These are phyloP conservation scores for Heterodera schachtii DNA, from an alignment of 1,140 invertebrate genomes.

Conservation along the genomic window DNA sequence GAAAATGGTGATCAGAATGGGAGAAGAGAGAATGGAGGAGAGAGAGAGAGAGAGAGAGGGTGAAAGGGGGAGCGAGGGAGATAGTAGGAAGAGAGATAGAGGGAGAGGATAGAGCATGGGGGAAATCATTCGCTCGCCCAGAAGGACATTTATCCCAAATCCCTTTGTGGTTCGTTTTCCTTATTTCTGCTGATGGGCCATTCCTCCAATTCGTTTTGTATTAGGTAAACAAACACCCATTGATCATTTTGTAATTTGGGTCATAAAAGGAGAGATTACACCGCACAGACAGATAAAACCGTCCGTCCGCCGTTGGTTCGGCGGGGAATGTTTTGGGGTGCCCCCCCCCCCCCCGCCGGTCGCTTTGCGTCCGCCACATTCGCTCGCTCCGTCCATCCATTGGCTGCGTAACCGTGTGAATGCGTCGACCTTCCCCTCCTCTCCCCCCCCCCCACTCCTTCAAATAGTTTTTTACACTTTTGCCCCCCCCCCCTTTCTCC, in stretches of 20 bases:
- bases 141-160: no score
- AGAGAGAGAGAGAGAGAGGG: no score
- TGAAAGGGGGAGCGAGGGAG: no score
- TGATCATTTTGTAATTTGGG: not conserved
- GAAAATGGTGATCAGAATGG: not conserved
- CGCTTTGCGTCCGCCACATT: not conserved
- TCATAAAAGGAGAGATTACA: constrained; percentile 1
- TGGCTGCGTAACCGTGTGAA: not conserved
- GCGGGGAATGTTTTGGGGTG: not conserved
- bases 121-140: no score
- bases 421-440: not conserved
- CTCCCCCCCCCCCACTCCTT: not conserved
- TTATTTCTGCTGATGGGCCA: not conserved
- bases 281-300: not conserved
- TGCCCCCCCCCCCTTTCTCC: no score
- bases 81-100: no score
- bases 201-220: not conserved
- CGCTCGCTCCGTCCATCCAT: no score
- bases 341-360: not conserved
- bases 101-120: no score
- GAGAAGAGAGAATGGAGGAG: no score
- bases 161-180: not conserved
- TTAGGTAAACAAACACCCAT: not conserved
- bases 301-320: not conserved
- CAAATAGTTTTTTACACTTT: not conserved